Base-by-base conservation (phyloP, 2,797 vertebrate species). In the Glossophaga mutica region DNA sequence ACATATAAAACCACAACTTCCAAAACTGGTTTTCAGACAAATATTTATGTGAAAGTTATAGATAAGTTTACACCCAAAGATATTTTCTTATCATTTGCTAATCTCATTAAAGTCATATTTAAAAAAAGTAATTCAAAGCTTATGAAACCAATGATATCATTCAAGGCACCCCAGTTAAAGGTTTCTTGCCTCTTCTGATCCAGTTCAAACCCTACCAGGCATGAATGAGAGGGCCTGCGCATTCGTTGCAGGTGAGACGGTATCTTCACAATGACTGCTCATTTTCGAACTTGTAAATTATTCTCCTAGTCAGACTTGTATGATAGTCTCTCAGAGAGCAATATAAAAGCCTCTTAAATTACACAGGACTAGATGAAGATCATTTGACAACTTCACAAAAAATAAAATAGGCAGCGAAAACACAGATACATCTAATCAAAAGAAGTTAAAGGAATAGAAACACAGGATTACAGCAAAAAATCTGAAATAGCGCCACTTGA, bases 341-440 rank as follows among this genome's bases (percentile, higher is more conserved):
- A 97, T 78, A 94, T 93, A 94, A 91, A 98, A 96, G 90, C 96
- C 94, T 98, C 93, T 96, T 92, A 96, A 94, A 98, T 46, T 96
- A 97, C 94, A 95, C 46, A 96, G 83, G 95, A 81, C 78, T 97
- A 98, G 98, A 97, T 6, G 3, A 94, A 98, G 97, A 97, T 88
- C 87, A 96, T 97, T 79, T 98, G 97, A 98, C 96, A 98, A 96
- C 95, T 96, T 98, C 86, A 97, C 96, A 97, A 97, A 98, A 97
- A 87, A 90, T 12, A 97, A 97, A 97, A 98, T 39, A 97, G 97
- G 95, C 95, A 94, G 96, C 96, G 95, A 97, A 96, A 98, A 96
- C 52, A 82, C 87, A 94, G 91, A 82, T 97, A 98, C 97, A 97
- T 97, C 92, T 97, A 97, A 98, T 97, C 98, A 98, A 98, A 98